Conservation (phyloP, 2,797 vertebrate species). For the Sphaeramia orbicularis region DNA sequence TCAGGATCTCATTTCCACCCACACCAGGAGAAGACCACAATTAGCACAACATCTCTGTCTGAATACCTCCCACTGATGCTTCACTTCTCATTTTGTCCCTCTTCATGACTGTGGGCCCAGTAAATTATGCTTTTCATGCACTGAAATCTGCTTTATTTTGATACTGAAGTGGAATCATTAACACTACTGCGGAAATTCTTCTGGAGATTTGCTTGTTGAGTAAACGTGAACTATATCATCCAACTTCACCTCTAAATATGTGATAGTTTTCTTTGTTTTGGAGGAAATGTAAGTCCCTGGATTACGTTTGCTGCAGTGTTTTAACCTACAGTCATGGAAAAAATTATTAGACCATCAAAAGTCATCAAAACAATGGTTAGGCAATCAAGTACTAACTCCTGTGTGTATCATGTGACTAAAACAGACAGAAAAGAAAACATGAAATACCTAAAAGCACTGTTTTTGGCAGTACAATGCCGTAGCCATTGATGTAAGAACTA, state of each 20-base stretch:
- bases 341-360: no score
- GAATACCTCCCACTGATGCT: constrained; percentile 46
- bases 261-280: neutral
- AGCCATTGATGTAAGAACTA: no score
- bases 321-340: no score
- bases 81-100: constrained; percentile 8
- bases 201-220: neutral
- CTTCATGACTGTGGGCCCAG: constrained; percentile 21
- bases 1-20: constrained; percentile 80
- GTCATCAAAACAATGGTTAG: no score
- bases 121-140: neutral
- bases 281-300: neutral
- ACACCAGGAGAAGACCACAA: constrained; percentile 75
- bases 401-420: no score
- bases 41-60: constrained; percentile 70
- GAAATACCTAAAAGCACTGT: no score
- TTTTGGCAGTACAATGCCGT: no score
- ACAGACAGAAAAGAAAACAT: no score
- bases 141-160: constrained; percentile 1
- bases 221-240: neutral
- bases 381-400: no score
- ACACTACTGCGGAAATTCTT: neutral
- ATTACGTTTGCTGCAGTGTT: neutral
- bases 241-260: no score
- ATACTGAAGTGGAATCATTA: constrained; percentile 1